These are phyloP conservation scores for Aurelia aurita complex sp. Pacific DNA, from an alignment of 30 jellyfish, hydroid and myxozoan genomes.

Conservation along the genomic window DNA sequence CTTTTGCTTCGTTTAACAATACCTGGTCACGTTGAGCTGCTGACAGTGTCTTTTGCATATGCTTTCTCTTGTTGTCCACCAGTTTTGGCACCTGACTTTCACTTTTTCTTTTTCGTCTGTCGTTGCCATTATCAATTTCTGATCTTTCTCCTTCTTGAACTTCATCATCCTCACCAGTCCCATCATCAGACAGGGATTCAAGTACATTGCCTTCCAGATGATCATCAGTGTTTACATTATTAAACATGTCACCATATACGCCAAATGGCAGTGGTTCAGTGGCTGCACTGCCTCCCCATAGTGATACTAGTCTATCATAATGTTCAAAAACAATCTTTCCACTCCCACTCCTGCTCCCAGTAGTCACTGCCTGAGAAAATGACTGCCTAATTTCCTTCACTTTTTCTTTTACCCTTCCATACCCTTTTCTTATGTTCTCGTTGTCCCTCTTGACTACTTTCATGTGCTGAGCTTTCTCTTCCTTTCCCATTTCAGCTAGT, in stretches of 20 bases:
- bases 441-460: constrained; percentile 24
- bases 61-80: constrained; percentile 52
- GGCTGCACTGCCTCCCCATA: constrained; percentile 70
- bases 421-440: constrained; percentile 17
- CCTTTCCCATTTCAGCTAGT: neutral
- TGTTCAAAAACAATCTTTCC: constrained; percentile 27
- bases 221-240: neutral
- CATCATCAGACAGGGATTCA: too few relatives aligned
- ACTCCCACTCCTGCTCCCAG: too few relatives aligned
- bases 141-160: constrained; percentile 8
- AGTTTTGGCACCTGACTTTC: constrained; percentile 45
- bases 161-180: neutral
- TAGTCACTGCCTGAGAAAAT: too few relatives aligned
- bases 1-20: constrained; percentile 43
- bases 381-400: too few relatives aligned
- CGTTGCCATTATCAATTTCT: constrained; percentile 1
- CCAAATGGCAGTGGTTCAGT: constrained; percentile 59
- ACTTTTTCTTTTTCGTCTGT: constrained; percentile 20
- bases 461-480: constrained; percentile 18
- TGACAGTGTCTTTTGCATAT: constrained; percentile 49
- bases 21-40: constrained; percentile 48
- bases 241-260: constrained; percentile 22
- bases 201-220: too few relatives aligned
- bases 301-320: constrained; percentile 28
- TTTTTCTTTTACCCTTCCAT: too few relatives aligned